Conservation (phyloP, 2,888 invertebrate species). For the Eupithecia subfuscata region DNA sequence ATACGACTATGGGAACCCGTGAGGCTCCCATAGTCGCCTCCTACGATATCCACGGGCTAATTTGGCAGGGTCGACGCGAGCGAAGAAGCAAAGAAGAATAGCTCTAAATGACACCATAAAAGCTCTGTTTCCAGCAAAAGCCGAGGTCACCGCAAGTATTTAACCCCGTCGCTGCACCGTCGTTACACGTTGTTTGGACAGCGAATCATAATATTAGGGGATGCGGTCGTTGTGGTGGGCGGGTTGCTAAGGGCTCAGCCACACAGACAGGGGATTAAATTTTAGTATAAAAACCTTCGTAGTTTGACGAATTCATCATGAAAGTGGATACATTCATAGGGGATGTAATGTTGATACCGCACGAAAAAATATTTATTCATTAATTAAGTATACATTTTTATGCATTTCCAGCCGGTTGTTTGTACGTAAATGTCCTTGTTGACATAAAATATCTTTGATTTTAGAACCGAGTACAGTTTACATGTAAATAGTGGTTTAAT, state of each 20-base stretch:
- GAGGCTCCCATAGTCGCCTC: too few relatives aligned
- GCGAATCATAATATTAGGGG: conserved; percentile 5
- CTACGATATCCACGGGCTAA: too few relatives aligned
- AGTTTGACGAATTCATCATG: too few relatives aligned
- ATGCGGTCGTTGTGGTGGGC: neutral
- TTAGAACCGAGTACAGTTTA: too few relatives aligned
- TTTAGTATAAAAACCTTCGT: too few relatives aligned
- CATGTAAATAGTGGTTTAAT: too few relatives aligned
- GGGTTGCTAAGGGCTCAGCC: neutral
- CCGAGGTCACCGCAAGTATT: neutral
- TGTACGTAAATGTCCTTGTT: neutral
- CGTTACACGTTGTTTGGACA: neutral
- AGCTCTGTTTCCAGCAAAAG: neutral
- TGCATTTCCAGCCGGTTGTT: neutral
- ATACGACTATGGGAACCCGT: too few relatives aligned
- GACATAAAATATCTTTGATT: neutral
- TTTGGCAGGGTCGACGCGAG: too few relatives aligned
- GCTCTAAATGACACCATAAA: neutral
- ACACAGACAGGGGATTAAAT: neutral
- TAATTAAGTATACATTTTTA: too few relatives aligned
- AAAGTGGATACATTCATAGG: too few relatives aligned
- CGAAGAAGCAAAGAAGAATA: neutral
- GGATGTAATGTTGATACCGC: neutral
- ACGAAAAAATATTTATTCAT: neutral
- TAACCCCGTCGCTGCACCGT: neutral